A percentile compares a stretch with the other conserved stretches of the same genome.
These are phyloP conservation scores for Corythucha ciliata DNA, from an alignment of 2,888 invertebrate genomes.

Conservation along the genomic window DNA sequence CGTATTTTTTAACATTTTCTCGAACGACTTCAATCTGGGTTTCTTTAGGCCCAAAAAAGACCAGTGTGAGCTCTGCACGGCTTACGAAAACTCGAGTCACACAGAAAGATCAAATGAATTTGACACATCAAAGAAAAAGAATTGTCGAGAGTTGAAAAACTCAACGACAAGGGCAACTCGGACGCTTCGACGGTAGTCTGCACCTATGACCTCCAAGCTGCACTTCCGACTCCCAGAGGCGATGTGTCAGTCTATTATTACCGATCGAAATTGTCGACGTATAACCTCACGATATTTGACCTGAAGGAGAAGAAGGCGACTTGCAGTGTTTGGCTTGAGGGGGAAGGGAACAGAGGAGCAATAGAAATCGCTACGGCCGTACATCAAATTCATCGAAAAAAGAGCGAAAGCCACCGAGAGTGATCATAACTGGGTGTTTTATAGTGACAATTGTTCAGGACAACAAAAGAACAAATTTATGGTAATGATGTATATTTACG, in stretches of 20 bases:
- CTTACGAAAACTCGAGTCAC: constrained; percentile 1
- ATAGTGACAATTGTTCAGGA: neutral
- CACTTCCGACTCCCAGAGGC: constrained; percentile 1
- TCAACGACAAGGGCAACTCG: constrained; percentile 1
- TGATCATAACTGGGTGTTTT: constrained; percentile 15
- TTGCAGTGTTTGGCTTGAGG: constrained; percentile 33
- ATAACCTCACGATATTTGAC: constrained; percentile 13
- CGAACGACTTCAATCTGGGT: constrained; percentile 9
- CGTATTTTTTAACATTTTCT: constrained; percentile 10
- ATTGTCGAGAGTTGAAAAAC: neutral
- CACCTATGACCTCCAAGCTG: constrained; percentile 12
- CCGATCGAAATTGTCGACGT: constrained; percentile 4
- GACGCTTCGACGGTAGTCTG: constrained; percentile 5
- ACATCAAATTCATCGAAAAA: constrained; percentile 1
- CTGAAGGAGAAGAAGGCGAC: neutral
- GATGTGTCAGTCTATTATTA: constrained; percentile 14
- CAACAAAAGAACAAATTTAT: constrained; percentile 31
- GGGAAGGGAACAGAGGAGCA: constrained; percentile 26
- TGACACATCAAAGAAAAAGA: constrained; percentile 2
- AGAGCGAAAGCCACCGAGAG: neutral
- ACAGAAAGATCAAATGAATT: neutral
- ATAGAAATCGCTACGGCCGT: constrained; percentile 26
- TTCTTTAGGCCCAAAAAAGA: constrained; percentile 15
- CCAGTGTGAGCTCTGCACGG: constrained; percentile 9
- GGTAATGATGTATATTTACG: constrained; percentile 21